Evolutionary conservation across 2,113 vertebrate genomes (phyloP).

Genomic region (Recurvirostra avosetta): DNA sequence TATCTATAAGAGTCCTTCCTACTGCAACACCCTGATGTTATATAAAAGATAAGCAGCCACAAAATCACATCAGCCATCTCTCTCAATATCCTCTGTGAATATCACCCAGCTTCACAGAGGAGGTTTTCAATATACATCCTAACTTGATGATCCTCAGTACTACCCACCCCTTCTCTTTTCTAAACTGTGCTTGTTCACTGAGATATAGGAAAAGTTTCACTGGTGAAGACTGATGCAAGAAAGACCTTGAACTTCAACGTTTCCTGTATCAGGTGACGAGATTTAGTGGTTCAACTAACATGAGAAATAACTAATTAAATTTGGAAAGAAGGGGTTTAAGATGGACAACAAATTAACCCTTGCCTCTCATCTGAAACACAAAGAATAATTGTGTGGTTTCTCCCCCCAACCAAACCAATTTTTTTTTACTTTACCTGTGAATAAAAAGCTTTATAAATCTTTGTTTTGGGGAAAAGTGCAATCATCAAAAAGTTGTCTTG

Average conservation of each 20-base stretch:
- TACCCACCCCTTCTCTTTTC: not conserved
- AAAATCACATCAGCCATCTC: not conserved
- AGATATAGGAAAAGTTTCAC: not conserved
- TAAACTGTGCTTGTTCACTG: not conserved
- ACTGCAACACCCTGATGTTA: not conserved
- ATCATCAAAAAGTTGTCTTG: conserved; percentile 81
- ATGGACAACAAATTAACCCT: not conserved
- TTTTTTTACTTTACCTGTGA: conserved; percentile 78
- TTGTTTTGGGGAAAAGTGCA: conserved; percentile 86
- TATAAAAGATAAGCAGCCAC: not conserved
- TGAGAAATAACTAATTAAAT: not conserved
- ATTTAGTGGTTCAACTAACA: not conserved
- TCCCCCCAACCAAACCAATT: not conserved
- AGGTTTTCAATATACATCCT: not conserved
- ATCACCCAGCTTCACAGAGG: not conserved
- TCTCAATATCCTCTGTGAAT: not conserved
- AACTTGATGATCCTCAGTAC: not conserved
- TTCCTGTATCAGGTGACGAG: not conserved
- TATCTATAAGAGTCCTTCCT: not conserved
- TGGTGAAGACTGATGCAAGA: not conserved
- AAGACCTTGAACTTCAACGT: not conserved
- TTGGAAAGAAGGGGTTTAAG: not conserved
- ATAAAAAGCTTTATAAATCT: conserved; percentile 88
- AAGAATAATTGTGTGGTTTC: not conserved
- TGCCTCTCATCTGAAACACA: not conserved